A percentile compares a stretch with the other conserved stretches of the same genome.
Conservation (phyloP, 2,888 invertebrate genomes). For the Eutolmus rufibarbis region DNA sequence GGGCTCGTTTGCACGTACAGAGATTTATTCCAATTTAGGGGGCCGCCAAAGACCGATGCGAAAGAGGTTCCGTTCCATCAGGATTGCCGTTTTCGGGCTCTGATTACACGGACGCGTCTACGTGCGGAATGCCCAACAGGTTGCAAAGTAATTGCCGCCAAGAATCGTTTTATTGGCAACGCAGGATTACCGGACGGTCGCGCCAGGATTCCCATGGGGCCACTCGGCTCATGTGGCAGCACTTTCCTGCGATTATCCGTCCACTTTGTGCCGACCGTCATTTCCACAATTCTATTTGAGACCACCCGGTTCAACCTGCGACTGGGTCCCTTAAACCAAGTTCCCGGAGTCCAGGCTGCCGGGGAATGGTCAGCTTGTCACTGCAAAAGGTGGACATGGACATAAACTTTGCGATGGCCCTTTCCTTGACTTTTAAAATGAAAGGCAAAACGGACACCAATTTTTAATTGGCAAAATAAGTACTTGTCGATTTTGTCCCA, state of each 20-base stretch:
- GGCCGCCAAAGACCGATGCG: background rate
- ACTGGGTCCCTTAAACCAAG: background rate
- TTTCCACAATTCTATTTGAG: background rate
- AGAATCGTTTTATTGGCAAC: background rate
- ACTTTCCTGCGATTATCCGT: background rate
- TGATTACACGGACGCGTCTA: background rate
- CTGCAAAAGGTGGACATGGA: no score
- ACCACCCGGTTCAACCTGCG: background rate
- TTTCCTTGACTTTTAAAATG: no score
- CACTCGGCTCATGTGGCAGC: background rate
- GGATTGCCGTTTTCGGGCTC: background rate
- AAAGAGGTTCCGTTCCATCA: background rate
- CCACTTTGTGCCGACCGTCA: background rate
- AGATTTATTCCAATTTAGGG: conserved; percentile 19
- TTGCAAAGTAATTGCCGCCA: background rate
- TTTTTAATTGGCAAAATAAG: no score
- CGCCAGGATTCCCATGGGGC: background rate
- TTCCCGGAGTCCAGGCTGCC: background rate
- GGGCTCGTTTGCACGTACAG: background rate
- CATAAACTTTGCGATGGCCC: no score
- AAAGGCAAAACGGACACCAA: no score
- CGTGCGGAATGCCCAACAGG: background rate
- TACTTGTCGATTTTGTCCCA: no score
- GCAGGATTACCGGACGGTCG: background rate
- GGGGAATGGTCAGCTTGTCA: background rate